A percentile compares a stretch with the other conserved stretches of the same genome.
These are phyloP conservation scores for Phoenicopterus ruber DNA, from an alignment of 2,113 vertebrate genomes.

Conservation along the genomic window DNA sequence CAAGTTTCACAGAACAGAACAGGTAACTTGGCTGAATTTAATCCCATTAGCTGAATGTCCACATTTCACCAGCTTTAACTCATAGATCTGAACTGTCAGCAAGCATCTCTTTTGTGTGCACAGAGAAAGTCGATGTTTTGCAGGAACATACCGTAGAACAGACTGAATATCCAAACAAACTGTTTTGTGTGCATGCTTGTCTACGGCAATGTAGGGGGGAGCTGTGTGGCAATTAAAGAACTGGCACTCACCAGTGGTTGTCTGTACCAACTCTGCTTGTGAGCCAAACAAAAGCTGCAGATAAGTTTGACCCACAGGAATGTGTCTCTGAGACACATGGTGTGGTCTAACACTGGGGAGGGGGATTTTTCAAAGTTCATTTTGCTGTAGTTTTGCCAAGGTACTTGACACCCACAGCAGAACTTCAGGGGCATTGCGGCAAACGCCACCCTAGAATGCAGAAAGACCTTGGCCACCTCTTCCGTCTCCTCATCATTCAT, in stretches of 20 bases:
- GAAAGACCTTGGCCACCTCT: background rate
- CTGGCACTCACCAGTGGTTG: background rate
- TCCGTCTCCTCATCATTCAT: background rate
- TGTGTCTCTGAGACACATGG: background rate
- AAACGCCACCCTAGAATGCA: background rate
- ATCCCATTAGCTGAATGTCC: slow-evolving; percentile 6
- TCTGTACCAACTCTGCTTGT: background rate
- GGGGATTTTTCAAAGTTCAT: background rate
- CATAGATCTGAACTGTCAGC: background rate
- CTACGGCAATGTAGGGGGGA: background rate
- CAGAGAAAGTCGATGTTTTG: background rate
- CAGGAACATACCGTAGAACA: background rate
- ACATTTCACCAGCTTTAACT: background rate
- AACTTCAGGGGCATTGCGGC: background rate
- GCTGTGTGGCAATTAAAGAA: background rate
- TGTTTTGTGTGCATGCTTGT: background rate
- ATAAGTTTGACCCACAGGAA: background rate
- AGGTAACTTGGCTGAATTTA: background rate
- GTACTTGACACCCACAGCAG: background rate
- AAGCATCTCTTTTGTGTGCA: background rate
- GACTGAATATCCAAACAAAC: slow-evolving; percentile 8
- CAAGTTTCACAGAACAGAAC: background rate
- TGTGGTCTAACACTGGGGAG: background rate
- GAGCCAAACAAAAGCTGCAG: background rate
- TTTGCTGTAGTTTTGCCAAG: background rate